A percentile compares a stretch with the other conserved stretches of the same genome.
Evolutionary conservation across 2,797 vertebrate species (phyloP).

Genomic region (Diglossa cyanea): DNA sequence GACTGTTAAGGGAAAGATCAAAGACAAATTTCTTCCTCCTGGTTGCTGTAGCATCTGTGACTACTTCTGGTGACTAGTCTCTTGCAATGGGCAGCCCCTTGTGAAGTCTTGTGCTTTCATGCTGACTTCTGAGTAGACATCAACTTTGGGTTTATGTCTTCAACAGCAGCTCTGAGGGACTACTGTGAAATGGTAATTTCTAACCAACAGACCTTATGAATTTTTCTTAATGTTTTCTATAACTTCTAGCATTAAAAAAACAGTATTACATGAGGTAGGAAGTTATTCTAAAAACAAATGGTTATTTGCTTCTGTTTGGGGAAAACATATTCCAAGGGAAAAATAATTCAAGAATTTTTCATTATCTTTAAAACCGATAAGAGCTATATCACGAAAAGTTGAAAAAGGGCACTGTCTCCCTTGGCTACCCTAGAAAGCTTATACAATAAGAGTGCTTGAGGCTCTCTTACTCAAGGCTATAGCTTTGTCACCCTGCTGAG

Average conservation of each 20-base stretch:
- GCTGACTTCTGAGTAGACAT: neutral
- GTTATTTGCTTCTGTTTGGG: neutral
- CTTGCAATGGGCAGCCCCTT: neutral
- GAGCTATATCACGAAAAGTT: neutral
- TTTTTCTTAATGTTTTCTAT: neutral
- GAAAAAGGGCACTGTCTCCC: neutral
- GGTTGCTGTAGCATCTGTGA: neutral
- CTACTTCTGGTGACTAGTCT: neutral
- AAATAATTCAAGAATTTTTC: constrained; percentile 15
- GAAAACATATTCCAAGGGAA: neutral
- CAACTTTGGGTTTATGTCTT: neutral
- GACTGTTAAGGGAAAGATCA: neutral
- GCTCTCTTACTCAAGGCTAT: neutral
- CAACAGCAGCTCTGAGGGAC: neutral
- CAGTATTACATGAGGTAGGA: neutral
- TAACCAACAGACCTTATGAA: neutral
- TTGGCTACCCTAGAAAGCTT: neutral
- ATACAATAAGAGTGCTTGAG: neutral
- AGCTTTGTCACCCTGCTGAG: neutral
- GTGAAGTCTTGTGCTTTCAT: neutral
- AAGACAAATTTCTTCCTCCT: neutral
- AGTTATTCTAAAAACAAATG: neutral
- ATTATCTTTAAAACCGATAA: neutral
- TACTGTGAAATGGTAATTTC: neutral
- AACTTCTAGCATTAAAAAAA: neutral